Conservation (phyloP, 1,140 invertebrate genomes). For the Scaptomyza graminum region DNA sequence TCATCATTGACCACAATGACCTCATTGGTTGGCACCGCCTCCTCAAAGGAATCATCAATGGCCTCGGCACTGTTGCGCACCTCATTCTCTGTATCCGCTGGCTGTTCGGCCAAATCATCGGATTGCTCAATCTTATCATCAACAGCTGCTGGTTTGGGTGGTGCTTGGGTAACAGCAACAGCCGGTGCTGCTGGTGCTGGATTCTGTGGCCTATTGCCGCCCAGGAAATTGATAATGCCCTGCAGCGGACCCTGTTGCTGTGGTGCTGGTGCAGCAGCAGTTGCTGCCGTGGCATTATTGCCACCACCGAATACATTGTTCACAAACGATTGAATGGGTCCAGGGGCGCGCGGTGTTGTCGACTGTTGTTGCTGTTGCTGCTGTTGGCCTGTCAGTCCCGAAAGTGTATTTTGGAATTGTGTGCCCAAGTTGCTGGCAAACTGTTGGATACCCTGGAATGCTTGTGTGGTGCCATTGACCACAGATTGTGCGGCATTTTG, state of each 20-base stretch:
- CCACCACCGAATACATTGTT: constrained; percentile 71
- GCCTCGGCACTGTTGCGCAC: constrained; percentile 26
- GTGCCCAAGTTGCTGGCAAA: constrained; percentile 76
- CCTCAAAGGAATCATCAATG: constrained; percentile 55
- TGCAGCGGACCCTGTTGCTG: constrained; percentile 64
- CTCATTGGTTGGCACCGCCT: constrained; percentile 68
- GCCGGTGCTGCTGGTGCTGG: constrained; percentile 33
- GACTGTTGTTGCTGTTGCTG: constrained; percentile 54
- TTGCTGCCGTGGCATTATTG: constrained; percentile 37
- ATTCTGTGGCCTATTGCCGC: constrained; percentile 73
- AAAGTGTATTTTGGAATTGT: constrained; percentile 76
- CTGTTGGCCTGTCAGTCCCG: constrained; percentile 54
- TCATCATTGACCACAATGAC: constrained; percentile 79
- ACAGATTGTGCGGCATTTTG: constrained; percentile 74
- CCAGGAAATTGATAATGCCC: constrained; percentile 73
- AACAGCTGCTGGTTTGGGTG: not conserved
- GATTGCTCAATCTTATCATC: constrained; percentile 2
- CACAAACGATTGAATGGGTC: constrained; percentile 75
- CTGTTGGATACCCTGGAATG: constrained; percentile 78
- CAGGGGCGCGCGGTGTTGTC: constrained; percentile 71
- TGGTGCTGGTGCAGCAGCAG: constrained; percentile 31
- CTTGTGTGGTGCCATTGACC: constrained; percentile 72
- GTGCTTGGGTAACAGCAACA: not conserved
- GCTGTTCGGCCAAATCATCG: constrained; percentile 34
- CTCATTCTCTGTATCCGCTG: constrained; percentile 68